A percentile compares a stretch with the other conserved stretches of the same genome.
phyloP scores from a whole-genome alignment of 2,888 invertebrate species.

The Elmis aenea region DNA sequence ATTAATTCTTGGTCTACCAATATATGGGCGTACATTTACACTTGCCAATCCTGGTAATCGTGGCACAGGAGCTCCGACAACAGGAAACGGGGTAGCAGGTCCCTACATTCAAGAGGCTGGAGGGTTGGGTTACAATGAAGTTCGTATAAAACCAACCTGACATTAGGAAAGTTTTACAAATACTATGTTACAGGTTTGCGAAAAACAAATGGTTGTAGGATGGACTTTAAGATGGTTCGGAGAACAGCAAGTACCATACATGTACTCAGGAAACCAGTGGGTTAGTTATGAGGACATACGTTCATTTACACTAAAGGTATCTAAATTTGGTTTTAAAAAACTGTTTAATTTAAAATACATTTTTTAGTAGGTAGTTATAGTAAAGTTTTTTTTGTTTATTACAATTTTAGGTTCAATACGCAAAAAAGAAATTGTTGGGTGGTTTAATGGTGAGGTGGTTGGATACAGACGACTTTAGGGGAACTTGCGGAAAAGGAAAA shows the following conservation, averaged over 20 bases:
- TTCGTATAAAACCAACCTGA: too few species aligned
- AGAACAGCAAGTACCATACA: slow-evolving; percentile 45
- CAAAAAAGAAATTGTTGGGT: too few species aligned
- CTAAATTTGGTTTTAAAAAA: too few species aligned
- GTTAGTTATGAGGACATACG: slow-evolving; percentile 44
- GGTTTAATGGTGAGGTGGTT: slow-evolving; percentile 77
- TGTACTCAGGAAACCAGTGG: slow-evolving; percentile 41
- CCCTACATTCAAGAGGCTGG: slow-evolving; percentile 61
- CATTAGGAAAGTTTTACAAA: too few species aligned
- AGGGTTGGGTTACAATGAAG: slow-evolving; percentile 68
- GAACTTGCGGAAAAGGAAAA: slow-evolving; percentile 56
- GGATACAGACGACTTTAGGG: slow-evolving; percentile 72
- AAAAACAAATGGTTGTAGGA: slow-evolving; percentile 25
- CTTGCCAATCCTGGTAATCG: slow-evolving; percentile 47
- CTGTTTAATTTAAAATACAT: too few species aligned
- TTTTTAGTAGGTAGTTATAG: too few species aligned
- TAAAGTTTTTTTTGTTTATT: too few species aligned
- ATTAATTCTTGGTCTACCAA: slow-evolving; percentile 63
- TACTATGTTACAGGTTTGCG: too few species aligned
- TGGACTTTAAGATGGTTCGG: slow-evolving; percentile 37
- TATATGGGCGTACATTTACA: slow-evolving; percentile 66
- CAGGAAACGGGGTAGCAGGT: slow-evolving; percentile 58
- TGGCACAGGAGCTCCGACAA: slow-evolving; percentile 53
- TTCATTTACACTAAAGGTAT: too few species aligned
- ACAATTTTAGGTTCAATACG: too few species aligned